phyloP scores from a whole-genome alignment of 2,888 invertebrate genomes.

The Athripsodes cinereus region DNA sequence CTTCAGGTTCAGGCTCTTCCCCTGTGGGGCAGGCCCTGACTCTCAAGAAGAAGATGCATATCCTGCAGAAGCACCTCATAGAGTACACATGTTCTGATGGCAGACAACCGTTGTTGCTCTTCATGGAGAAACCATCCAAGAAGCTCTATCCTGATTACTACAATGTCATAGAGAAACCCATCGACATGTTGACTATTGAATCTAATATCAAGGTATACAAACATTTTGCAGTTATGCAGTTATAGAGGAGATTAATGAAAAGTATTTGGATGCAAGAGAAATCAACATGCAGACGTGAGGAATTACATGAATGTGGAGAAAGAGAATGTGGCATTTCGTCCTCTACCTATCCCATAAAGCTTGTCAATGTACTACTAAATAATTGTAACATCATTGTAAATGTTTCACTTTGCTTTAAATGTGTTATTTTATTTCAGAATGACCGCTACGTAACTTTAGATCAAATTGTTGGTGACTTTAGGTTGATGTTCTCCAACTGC shows the following conservation, averaged over 20 bases:
- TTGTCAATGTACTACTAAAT: too few relatives aligned
- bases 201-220: slow-evolving; percentile 69
- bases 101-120: slow-evolving; percentile 81
- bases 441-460: slow-evolving; percentile 78
- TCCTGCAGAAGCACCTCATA: slow-evolving; percentile 60
- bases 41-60: slow-evolving; percentile 73
- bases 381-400: too few relatives aligned
- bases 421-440: slow-evolving; percentile 36
- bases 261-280: too few relatives aligned
- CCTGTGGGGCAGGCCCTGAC: slow-evolving; percentile 38
- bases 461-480: slow-evolving; percentile 79
- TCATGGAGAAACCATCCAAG: slow-evolving; percentile 94
- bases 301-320: too few relatives aligned
- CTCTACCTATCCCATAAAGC: too few relatives aligned
- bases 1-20: slow-evolving; percentile 29
- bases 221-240: too few relatives aligned
- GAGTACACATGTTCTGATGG: slow-evolving; percentile 59
- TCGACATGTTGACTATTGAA: slow-evolving; percentile 92
- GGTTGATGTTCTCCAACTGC: slow-evolving; percentile 96
- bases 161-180: slow-evolving; percentile 87
- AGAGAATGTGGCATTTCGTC: too few relatives aligned
- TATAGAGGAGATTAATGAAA: too few relatives aligned
- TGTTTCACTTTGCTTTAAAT: too few relatives aligned
- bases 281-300: too few relatives aligned
- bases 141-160: slow-evolving; percentile 95